Base-by-base conservation (phyloP, 2,113 vertebrate genomes). In the Dascyllus trimaculatus region DNA sequence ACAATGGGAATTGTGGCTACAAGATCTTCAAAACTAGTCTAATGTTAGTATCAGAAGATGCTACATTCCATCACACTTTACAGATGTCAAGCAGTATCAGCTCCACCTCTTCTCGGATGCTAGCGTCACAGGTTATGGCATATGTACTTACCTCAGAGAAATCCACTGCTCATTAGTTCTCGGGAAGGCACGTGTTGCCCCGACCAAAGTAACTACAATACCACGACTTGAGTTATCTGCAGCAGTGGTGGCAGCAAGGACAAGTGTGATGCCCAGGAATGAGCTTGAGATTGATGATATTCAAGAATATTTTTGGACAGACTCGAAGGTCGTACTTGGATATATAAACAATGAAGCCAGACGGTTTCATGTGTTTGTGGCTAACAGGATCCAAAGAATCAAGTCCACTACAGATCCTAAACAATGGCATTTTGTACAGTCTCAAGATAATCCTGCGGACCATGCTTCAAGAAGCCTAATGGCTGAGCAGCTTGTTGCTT, bases 151-250 rank as follows among this genome's bases (percentile, higher is more conserved):
- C 4, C 19, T 54, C 0, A 61, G 48, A 43, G 14, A 45, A 43
- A 6, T 77, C 0, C n/a, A n/a, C n/a, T n/a, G n/a, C n/a, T n/a
- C n/a, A n/a, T n/a, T n/a, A n/a, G n/a, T n/a, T n/a, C n/a, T n/a
- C n/a, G n/a, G n/a, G n/a, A n/a, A n/a, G n/a, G n/a, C n/a, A n/a
- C n/a, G n/a, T n/a, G 26, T 62, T 17, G 24, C 49, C 0, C 66
- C 70, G 8, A 60, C 45, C 14, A 81, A 75, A 7, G 29, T 81
- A 4, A 75, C 65, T 1, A 75, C 65, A 21, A 21, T 81, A 19
- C 63, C 57, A 56, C 24, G 64, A 1, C 63, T 81, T 2, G 56
- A 62, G 40, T 24, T 75, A 3, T 48, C 71, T n/a, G 56, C 78
- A 3, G 69, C 69, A 17, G 63, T 80, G 3, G 10, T 24, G 13